These are phyloP conservation scores for Eristalis arbustorum DNA, from an alignment of 2,888 invertebrate species.

Conservation along the genomic window DNA sequence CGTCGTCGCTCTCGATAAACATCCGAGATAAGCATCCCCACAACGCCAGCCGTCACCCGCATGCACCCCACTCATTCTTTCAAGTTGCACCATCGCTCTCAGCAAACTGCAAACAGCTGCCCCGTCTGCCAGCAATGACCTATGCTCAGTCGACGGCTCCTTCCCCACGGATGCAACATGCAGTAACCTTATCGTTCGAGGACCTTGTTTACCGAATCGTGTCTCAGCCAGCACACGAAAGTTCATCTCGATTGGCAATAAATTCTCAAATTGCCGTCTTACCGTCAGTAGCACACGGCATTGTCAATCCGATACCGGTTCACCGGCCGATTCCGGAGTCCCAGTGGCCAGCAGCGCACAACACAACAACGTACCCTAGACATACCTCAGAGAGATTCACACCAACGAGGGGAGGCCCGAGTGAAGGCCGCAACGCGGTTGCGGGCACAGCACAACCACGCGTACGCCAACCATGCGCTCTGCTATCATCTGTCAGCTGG, in stretches of 20 bases:
- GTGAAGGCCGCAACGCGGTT: constrained; percentile 22
- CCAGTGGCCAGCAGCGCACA: neutral
- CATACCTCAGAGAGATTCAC: constrained; percentile 1
- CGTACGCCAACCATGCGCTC: neutral
- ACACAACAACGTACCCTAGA: neutral
- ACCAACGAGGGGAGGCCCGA: constrained; percentile 23
- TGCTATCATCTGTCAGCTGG: constrained; percentile 56
- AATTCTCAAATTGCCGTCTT: neutral
- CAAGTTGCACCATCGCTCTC: neutral
- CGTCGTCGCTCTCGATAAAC: too few relatives aligned
- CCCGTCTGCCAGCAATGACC: neutral
- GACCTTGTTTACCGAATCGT: constrained; percentile 1
- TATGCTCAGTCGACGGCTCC: neutral
- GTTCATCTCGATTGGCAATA: constrained; percentile 41
- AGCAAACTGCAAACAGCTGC: neutral
- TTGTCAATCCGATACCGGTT: constrained; percentile 17
- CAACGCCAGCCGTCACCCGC: neutral
- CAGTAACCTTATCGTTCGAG: neutral
- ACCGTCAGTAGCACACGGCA: constrained; percentile 10
- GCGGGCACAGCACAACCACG: neutral
- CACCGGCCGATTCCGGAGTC: neutral
- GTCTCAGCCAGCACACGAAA: constrained; percentile 4
- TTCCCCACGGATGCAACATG: neutral
- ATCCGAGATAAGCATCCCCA: neutral
- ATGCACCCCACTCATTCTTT: neutral